Evolutionary conservation across 2,797 vertebrate species (phyloP), one percentile per base, ranked within the genome.

Genomic region (Ispidina picta): DNA sequence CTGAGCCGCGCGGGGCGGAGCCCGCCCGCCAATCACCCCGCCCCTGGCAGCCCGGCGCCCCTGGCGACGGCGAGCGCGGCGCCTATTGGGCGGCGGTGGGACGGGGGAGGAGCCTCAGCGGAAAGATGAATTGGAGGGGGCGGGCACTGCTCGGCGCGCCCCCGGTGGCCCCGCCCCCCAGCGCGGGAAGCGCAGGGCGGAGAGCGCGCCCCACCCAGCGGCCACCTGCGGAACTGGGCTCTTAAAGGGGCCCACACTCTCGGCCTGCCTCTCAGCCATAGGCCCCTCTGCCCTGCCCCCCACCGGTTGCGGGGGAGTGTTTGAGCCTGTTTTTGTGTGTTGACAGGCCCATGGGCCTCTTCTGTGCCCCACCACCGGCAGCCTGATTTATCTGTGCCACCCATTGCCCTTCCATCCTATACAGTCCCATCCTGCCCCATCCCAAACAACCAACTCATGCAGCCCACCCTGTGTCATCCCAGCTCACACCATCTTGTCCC

Each of bases 191-290:
- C 4, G 29, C 62, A 86, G 73, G 68, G 82, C 41, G 69, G 70
- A 75, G 82, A 65, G 76, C 62, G 95, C 77, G 95, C 97, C 91
- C 97, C 97, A 95, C 91, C 97, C 81, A 93, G 97, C 95, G 97
- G 97, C 79, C 60, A 52, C 21, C 46, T 29, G 39, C 3, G 54
- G 68, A 71, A 84, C 60, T 54, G 37, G 69, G 48, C 48, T 55
- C 86, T 87, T 80, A 80, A 71, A 46, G 87, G 82, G 91, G 59
- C 80, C 49, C 49, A 66, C 66, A 7, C 31, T 31, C n/a, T 41
- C 21, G 6, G 23, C 41, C 41, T 9, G 25, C 3, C 28, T 46
- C 22, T 13, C 69, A 22, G 9, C 6, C 39, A n/a, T 8, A 4
- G 52, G 25, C 49, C 26, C 15, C 15, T 12, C 60, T 12, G 63